Evolutionary conservation across 2,888 invertebrate species (phyloP), one percentile per base, ranked within the genome.

Genomic region (Girardia tigrina): DNA sequence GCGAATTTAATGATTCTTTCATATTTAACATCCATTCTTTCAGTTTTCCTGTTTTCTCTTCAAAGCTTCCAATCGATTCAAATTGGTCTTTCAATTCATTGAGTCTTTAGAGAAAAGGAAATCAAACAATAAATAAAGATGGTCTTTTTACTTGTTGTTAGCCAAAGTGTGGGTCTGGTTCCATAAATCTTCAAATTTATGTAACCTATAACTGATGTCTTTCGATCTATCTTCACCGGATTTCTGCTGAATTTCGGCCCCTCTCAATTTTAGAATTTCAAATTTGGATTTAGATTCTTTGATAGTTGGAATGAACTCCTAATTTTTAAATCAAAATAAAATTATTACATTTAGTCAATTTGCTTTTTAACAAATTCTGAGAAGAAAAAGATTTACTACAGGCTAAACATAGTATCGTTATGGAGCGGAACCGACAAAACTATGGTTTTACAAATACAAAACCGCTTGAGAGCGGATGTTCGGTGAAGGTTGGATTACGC

Each of bases 1-100:
- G 56, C 6, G 8, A 12, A 56, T 56, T 56, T n/a, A 56, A 56
- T 2, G 6, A 20, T 56, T 56, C 56, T 56, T 56, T 56, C 4
- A 56, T 56, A 20, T 56, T 23, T n/a, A 56, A 56, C 56, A 56
- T 56, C 56, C 56, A 56, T n/a, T 56, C 23, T 56, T 56, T 56
- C 4, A 56, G 23, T 20, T 56, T 56, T 4, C 56, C 56, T 8
- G 56, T 20, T 56, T 56, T 56, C 23, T 56, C 56, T 56, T 56
- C 56, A n/a, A 56, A 56, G n/a, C 56, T 56, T 56, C 56, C 56
- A 56, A 56, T 16, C n/a, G 56, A 56, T 20, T 56, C 56, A 23
- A 20, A 56, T 20, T 20, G n/a, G n/a, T 56, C 56, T 12, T 16
- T n/a, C 4, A 56, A n/a, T 56, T 56, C 56, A 20, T 56, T 56